These are phyloP conservation scores for Pseudachorutes palmiensis DNA, from an alignment of 1,140 invertebrate genomes.

Conservation along the genomic window DNA sequence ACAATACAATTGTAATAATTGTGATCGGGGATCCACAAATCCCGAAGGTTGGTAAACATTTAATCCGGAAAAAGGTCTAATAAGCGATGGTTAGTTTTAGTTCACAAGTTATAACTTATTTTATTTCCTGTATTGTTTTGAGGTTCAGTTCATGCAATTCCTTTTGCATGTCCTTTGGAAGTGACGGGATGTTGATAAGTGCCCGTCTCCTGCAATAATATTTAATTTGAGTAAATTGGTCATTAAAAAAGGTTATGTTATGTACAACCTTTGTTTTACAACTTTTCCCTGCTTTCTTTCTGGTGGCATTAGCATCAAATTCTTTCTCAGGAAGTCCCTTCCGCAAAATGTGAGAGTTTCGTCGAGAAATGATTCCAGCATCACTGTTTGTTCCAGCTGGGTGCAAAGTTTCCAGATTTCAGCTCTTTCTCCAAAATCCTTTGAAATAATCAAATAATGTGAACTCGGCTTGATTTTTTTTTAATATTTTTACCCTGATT, in stretches of 20 bases:
- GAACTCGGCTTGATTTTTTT: not conserved
- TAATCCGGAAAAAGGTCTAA: too few species aligned
- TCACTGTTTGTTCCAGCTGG: slow-evolving; percentile 2
- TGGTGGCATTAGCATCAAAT: slow-evolving; percentile 15
- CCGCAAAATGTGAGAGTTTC: not conserved
- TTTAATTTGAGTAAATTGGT: not conserved
- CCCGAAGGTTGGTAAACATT: too few species aligned
- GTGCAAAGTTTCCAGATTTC: slow-evolving; percentile 10
- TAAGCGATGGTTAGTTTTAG: too few species aligned
- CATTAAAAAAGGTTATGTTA: too few species aligned
- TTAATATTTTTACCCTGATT: slow-evolving; percentile 7
- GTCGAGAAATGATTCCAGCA: slow-evolving; percentile 12
- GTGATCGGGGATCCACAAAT: too few species aligned
- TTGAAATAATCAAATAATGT: not conserved
- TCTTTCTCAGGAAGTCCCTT: not conserved
- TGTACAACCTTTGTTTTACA: not conserved
- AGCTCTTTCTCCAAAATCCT: slow-evolving; percentile 8
- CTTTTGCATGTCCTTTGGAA: slow-evolving; percentile 14
- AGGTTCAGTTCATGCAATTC: slow-evolving; percentile 12
- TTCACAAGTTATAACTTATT: not conserved
- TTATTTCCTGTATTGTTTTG: slow-evolving; percentile 2
- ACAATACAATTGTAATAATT: too few species aligned
- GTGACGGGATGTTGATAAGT: not conserved
- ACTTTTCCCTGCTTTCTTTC: not conserved
- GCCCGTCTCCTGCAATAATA: not conserved